Evolutionary conservation across 1,140 invertebrate genomes (phyloP), one percentile per base, ranked within the genome.

Genomic region (Chrysoperla carnea): DNA sequence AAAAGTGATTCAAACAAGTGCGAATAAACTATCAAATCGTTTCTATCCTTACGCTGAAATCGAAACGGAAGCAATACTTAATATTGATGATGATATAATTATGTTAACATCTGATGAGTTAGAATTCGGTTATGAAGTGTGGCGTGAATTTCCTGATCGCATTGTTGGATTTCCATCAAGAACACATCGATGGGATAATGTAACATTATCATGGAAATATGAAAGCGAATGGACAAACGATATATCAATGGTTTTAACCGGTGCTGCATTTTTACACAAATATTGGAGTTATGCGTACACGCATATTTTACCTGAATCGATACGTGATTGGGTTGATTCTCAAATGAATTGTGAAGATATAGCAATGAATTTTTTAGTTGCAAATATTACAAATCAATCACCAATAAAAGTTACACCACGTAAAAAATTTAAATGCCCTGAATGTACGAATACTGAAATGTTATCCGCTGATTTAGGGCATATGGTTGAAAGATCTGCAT

Each of bases 381-480:
- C 87, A 2, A 90, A 92, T 58, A 62, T 83, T n/a, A 92, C 87
- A 1, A 80, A 83, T 46, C 93, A 94, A 68, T 78, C 89, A 13
- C 90, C 91, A 1, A 90, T 96, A 37, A 95, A 96, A 69, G 86
- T 95, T n/a, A 83, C 89, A 1, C 90, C 91, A 0, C 72, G 91
- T n/a, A 96, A 96, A 57, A 97, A 97, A 58, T 97, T 97, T 64
- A 92, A 93, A 62, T 96, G 92, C 61, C 90, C 90, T 0, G 85
- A 94, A 59, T 96, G 91, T 63, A 81, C 76, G 1, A 92, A 91
- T 56, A 90, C 79, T 0, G 89, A 93, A 65, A 93, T 92, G 85
- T 57, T 97, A 4, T 95, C 90, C 0, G 84, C 87, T 0, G 90
- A 94, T 66, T 67, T 86, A 15, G 76, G 78, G 17, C 91, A 97